phyloP scores from a whole-genome alignment of 2,888 invertebrate genomes.

The Aphodius granarius region DNA sequence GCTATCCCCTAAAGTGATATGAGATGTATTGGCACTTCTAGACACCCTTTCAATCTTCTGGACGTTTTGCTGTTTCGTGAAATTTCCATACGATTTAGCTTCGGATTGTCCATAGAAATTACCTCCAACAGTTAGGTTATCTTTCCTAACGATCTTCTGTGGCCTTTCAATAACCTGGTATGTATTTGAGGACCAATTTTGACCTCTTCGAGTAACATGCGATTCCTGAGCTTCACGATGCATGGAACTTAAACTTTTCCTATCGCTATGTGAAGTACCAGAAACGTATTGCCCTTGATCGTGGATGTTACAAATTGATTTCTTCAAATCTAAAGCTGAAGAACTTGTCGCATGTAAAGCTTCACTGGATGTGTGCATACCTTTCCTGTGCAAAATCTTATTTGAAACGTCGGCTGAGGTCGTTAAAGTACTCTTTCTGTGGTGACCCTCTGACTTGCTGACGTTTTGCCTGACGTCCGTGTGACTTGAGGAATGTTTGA shows the following conservation, averaged over 20 bases:
- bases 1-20: constrained; percentile 74
- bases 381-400: constrained; percentile 77
- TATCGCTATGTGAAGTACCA: constrained; percentile 67
- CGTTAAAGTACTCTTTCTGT: constrained; percentile 75
- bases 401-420: constrained; percentile 76
- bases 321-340: constrained; percentile 77
- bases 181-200: constrained; percentile 54
- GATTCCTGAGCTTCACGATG: constrained; percentile 67
- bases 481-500: constrained; percentile 36
- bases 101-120: constrained; percentile 76
- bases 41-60: constrained; percentile 63
- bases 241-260: constrained; percentile 77
- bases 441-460: constrained; percentile 51
- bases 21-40: constrained; percentile 71
- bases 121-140: constrained; percentile 72
- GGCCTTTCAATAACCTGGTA: constrained; percentile 61
- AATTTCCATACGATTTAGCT: constrained; percentile 70
- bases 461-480: constrained; percentile 33
- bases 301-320: constrained; percentile 77
- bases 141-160: constrained; percentile 62
- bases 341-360: constrained; percentile 72
- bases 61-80: constrained; percentile 56
- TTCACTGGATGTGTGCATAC: constrained; percentile 68
- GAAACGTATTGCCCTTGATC: constrained; percentile 72
- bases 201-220: constrained; percentile 55